These are phyloP conservation scores for Bufo bufo DNA, from an alignment of 2,113 vertebrate species.

Conservation along the genomic window DNA sequence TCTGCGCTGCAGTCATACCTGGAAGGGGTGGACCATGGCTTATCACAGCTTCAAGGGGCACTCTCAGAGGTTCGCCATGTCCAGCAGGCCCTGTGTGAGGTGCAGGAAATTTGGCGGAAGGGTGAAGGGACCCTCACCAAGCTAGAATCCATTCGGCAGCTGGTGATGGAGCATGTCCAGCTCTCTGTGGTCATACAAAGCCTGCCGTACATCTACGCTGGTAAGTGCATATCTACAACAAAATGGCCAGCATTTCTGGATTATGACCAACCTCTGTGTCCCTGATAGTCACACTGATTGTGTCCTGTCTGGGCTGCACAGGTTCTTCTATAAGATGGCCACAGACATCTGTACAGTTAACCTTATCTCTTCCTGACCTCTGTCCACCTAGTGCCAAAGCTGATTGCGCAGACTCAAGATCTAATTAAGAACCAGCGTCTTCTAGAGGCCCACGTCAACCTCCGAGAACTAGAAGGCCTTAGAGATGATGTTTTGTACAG, in stretches of 20 bases:
- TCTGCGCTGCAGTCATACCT: constrained; percentile 92
- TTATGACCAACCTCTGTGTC: not conserved
- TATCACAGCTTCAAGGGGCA: constrained; percentile 84
- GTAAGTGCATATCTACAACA: constrained; percentile 69
- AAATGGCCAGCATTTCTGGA: not conserved
- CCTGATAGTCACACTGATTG: not conserved
- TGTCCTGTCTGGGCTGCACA: no score
- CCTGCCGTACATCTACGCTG: constrained; percentile 85
- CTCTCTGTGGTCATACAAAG: constrained; percentile 84
- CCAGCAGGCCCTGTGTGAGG: constrained; percentile 75
- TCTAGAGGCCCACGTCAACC: constrained; percentile 84
- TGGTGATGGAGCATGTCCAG: constrained; percentile 78
- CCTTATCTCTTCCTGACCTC: constrained; percentile 7
- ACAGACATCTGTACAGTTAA: not conserved
- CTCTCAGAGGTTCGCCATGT: constrained; percentile 73
- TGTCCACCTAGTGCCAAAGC: constrained; percentile 75
- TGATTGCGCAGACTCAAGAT: constrained; percentile 80
- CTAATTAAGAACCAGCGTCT: constrained; percentile 81
- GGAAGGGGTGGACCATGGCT: constrained; percentile 86
- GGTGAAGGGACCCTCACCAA: constrained; percentile 66
- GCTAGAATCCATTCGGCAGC: constrained; percentile 75
- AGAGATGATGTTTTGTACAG: constrained; percentile 83
- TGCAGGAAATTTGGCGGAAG: constrained; percentile 69
- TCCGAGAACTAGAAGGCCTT: constrained; percentile 88
- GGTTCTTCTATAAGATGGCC: no score